Evolutionary conservation across 2,888 invertebrate genomes (phyloP).

Genomic region (Phaedon cochleariae): DNA sequence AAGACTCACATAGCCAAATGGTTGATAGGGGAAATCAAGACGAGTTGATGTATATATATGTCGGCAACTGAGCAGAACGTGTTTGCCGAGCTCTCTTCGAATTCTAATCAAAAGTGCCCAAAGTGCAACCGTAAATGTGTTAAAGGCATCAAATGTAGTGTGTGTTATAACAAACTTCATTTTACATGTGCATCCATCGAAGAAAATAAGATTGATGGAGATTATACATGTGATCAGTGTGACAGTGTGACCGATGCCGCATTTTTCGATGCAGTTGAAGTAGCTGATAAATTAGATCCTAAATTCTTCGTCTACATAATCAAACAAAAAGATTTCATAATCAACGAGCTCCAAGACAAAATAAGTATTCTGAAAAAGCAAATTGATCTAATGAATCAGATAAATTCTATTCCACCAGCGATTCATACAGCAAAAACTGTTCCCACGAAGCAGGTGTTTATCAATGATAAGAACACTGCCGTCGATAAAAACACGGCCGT

Average conservation of each 20-base stretch:
- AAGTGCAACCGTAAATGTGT: slow-evolving; percentile 1
- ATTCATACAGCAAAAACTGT: not conserved
- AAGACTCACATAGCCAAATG: too few relatives aligned
- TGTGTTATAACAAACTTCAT: slow-evolving; percentile 3
- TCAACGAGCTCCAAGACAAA: slow-evolving; percentile 4
- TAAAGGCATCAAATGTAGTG: not conserved
- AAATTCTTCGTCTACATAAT: slow-evolving; percentile 4
- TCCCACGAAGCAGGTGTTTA: not conserved
- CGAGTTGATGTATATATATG: too few relatives aligned
- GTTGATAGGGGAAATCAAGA: too few relatives aligned
- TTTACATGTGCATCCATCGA: slow-evolving; percentile 3
- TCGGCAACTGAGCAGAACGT: not conserved
- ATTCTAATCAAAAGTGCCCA: slow-evolving; percentile 1
- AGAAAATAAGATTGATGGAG: not conserved
- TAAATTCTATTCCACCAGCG: not conserved
- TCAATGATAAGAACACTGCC: too few relatives aligned
- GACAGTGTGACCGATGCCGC: slow-evolving; percentile 6
- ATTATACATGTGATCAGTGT: not conserved
- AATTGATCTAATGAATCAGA: not conserved
- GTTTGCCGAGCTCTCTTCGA: not conserved
- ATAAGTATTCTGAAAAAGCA: not conserved
- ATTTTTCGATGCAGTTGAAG: slow-evolving; percentile 2
- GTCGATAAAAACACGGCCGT: not conserved
- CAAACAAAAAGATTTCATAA: not conserved
- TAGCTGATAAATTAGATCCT: not conserved